Evolutionary conservation across 2,797 vertebrate species (phyloP), one percentile per base, ranked within the genome.

Genomic region (Sebastes reedi): DNA sequence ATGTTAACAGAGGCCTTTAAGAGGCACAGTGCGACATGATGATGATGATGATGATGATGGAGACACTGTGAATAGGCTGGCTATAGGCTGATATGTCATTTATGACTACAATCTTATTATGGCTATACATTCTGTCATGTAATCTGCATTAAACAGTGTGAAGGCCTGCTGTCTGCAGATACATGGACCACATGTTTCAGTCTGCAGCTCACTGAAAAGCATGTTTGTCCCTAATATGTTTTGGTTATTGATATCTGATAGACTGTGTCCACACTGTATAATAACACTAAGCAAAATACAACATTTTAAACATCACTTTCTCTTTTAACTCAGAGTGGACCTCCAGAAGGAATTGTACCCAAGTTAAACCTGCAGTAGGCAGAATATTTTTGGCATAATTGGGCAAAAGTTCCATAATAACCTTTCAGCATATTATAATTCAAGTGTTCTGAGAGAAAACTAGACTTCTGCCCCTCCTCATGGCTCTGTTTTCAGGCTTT

Each of bases 1-100:
- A 4, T 9, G 75, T 20, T 27, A 11, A 18, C 67, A 65, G 77
- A 89, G 87, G 88, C 87, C 86, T 75, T 42, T 42, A 8, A 46
- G 10, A 60, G n/a, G 24, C 58, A 36, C 77, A 60, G 75, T 46
- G 65, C 54, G 68, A 75, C 70, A 25, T 52, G 77, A 60, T 25
- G 9, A 36, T 3, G 42, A 34, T 34, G 30, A 0, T 32, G 32
- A 5, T 20, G 71, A 24, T 0, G 61, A 46, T 67, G 59, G 12
- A 32, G 55, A 62, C 32, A n/a, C 3, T 20, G 55, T 20, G 61
- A 46, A 4, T 1, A 65, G 3, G 50, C 50, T 56, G 25, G 54
- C 27, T 11, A 3, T 11, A 52, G 1, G 1, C 3, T 42, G 10
- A 13, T 16, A 0, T 32, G 34, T 55, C 12, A 34, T 72, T 61